phyloP scores from a whole-genome alignment of 2,113 vertebrate genomes.

The Tinamus guttatus region DNA sequence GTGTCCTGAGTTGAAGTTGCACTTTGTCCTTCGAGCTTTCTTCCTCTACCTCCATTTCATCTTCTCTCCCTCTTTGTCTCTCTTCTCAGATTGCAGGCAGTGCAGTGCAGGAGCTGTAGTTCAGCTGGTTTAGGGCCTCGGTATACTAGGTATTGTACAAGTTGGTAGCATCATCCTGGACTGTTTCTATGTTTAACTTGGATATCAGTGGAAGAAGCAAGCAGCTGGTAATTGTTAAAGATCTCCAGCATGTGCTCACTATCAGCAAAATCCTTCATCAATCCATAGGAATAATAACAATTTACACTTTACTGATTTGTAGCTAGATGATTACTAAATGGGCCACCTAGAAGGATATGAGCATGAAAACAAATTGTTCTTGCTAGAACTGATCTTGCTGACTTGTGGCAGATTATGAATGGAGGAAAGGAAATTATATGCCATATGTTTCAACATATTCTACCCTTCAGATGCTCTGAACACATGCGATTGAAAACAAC shows the following conservation, averaged over 20 bases:
- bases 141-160: rapidly evolving
- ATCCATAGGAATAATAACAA: rapidly evolving
- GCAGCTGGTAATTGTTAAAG: background rate
- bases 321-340: background rate
- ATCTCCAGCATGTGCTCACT: rapidly evolving
- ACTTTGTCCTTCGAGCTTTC: background rate
- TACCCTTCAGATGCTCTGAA: slow-evolving; percentile 53
- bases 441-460: slow-evolving; percentile 65
- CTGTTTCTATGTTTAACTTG: background rate
- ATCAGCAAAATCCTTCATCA: background rate
- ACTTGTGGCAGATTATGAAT: slow-evolving; percentile 6
- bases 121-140: background rate
- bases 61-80: rapidly evolving
- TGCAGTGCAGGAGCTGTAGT: background rate
- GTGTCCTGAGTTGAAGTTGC: background rate
- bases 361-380: background rate
- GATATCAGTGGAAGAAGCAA: background rate
- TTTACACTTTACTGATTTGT: background rate
- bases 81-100: rapidly evolving
- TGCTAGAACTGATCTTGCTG: background rate
- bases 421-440: background rate
- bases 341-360: background rate
- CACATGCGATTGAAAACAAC: slow-evolving; percentile 52
- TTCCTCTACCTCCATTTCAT: background rate
- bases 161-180: background rate